These are phyloP conservation scores for Pogona vitticeps DNA, from an alignment of 2,113 vertebrate genomes.

Conservation along the genomic window DNA sequence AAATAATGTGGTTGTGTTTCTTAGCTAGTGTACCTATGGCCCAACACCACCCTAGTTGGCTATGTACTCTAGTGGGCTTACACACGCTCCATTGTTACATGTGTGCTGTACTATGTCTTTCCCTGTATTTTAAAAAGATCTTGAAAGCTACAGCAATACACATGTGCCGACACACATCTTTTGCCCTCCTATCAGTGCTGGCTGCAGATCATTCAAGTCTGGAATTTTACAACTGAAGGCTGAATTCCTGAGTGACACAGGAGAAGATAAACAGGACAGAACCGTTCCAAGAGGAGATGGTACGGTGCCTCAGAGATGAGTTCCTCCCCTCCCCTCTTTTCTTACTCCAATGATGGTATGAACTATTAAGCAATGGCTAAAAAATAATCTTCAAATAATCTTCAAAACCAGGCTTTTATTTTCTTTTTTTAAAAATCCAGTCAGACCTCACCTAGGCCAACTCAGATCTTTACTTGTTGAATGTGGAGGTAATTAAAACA, in stretches of 20 bases:
- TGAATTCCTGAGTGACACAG: conserved; percentile 77
- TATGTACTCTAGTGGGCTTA: neutral
- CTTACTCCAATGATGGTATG: conserved; percentile 1
- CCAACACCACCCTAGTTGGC: neutral
- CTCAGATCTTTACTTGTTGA: neutral
- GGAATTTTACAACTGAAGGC: conserved; percentile 62
- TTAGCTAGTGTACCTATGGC: neutral
- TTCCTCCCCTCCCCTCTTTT: neutral
- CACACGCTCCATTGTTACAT: too few species aligned
- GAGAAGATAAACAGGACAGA: conserved; percentile 69
- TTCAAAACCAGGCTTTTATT: too few species aligned
- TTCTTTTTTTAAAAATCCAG: neutral
- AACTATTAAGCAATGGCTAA: conserved; percentile 13
- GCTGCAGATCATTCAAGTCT: conserved; percentile 14
- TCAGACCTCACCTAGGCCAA: neutral
- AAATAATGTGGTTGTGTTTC: neutral
- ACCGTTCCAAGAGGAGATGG: conserved; percentile 62
- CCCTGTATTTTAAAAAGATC: neutral
- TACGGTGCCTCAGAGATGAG: conserved; percentile 70
- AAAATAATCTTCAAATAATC: conserved; percentile 31
- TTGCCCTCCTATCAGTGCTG: conserved; percentile 20
- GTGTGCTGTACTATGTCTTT: neutral
- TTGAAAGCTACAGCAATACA: conserved; percentile 15
- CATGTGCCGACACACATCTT: neutral
- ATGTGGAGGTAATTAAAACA: neutral